Conservation (phyloP, 2,113 vertebrate species). For the Peromyscus polionotus region DNA sequence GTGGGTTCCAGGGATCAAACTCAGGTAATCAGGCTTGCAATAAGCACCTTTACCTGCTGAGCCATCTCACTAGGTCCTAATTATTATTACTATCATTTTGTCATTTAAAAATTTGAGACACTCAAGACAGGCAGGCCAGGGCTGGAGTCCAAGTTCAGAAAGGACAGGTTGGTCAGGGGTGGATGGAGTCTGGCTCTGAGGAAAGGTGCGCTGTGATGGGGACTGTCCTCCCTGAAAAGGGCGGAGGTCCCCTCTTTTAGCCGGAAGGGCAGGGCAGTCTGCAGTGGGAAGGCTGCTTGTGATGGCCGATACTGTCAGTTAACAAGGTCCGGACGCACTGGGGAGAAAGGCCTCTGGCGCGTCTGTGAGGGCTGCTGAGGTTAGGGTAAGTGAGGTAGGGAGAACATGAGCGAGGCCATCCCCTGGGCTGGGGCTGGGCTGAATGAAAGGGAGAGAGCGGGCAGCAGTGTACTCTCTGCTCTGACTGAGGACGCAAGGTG, state of each 20-base stretch:
- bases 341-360: too few relatives aligned
- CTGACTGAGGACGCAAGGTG: background rate
- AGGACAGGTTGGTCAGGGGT: background rate
- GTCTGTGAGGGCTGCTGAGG: background rate
- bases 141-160: background rate
- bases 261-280: background rate
- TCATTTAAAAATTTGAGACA: background rate
- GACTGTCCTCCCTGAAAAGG: background rate
- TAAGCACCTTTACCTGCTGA: background rate
- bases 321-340: background rate
- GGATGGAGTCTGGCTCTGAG: background rate
- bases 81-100: background rate
- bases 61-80: background rate
- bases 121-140: background rate
- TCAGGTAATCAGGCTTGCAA: background rate
- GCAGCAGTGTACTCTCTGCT: background rate
- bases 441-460: background rate
- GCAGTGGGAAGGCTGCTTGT: background rate
- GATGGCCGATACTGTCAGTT: background rate
- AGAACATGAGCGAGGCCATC: background rate
- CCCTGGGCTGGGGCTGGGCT: background rate
- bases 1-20: too few relatives aligned
- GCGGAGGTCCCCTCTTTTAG: background rate
- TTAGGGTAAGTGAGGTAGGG: background rate
- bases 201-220: background rate